These are phyloP conservation scores for Synergus japonicus DNA, from an alignment of 2,888 invertebrate genomes.

Conservation along the genomic window DNA sequence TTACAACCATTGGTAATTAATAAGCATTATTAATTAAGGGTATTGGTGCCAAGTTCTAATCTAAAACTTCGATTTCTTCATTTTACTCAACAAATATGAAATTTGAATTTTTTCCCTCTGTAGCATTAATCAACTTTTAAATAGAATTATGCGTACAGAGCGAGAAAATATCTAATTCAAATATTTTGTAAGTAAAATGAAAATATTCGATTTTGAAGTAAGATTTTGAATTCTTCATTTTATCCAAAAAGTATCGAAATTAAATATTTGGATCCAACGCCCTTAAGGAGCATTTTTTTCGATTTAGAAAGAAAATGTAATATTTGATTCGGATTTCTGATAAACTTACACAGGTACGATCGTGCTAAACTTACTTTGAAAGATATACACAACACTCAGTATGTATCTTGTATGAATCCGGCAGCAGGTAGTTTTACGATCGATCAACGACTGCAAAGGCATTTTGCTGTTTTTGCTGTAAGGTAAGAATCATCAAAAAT, in stretches of 20 bases:
- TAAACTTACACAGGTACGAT: slow-evolving; percentile 84
- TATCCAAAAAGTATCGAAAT: too few species aligned
- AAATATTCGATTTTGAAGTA: too few species aligned
- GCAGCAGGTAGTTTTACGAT: slow-evolving; percentile 97
- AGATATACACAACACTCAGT: slow-evolving; percentile 95
- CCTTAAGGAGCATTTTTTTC: not conserved
- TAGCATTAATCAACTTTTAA: too few species aligned
- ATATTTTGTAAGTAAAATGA: too few species aligned
- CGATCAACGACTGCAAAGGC: slow-evolving; percentile 91
- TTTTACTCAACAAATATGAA: too few species aligned
- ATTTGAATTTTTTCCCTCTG: too few species aligned
- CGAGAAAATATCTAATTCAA: too few species aligned
- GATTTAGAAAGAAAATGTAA: not conserved
- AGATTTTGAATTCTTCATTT: too few species aligned
- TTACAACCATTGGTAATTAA: slow-evolving; percentile 90
- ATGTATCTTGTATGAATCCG: slow-evolving; percentile 97
- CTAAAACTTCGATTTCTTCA: too few species aligned
- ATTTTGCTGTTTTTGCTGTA: slow-evolving; percentile 92
- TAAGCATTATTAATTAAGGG: not conserved
- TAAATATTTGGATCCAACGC: too few species aligned
- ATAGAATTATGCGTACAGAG: too few species aligned
- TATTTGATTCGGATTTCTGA: not conserved
- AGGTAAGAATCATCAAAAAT: slow-evolving; percentile 78
- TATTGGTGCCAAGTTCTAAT: too few species aligned
- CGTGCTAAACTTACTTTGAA: slow-evolving; percentile 90